These are phyloP conservation scores for Sciurus vulgaris DNA, from an alignment of 2,797 vertebrate species.

Conservation along the genomic window DNA sequence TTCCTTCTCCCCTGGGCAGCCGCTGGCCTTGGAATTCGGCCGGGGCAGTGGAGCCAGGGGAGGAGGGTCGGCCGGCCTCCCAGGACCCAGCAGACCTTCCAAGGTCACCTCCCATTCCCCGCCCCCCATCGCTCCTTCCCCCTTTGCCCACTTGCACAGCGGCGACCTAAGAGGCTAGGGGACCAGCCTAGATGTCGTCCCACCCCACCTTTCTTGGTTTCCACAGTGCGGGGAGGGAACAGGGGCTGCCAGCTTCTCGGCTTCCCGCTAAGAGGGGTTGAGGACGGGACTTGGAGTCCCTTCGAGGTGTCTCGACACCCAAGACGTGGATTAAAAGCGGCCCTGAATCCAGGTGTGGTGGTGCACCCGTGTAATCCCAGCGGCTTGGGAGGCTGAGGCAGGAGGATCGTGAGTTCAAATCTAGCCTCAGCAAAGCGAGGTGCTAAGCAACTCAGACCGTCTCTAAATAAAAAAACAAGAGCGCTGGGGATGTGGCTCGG, in stretches of 20 bases:
- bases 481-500: too few species aligned
- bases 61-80: not conserved
- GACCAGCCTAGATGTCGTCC: not conserved
- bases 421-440: too few species aligned
- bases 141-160: not conserved
- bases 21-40: constrained; percentile 53
- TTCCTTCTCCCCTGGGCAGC: constrained; percentile 32
- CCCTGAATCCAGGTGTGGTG: too few species aligned
- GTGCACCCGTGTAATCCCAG: too few species aligned
- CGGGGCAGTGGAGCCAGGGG: not conserved
- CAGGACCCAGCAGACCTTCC: not conserved
- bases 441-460: too few species aligned
- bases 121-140: not conserved
- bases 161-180: not conserved
- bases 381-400: too few species aligned
- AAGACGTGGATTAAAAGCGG: not conserved
- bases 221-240: not conserved
- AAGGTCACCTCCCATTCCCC: not conserved
- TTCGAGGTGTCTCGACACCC: not conserved
- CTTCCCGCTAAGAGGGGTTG: not conserved
- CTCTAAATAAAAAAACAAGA: too few species aligned
- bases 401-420: too few species aligned
- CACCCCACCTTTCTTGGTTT: not conserved
- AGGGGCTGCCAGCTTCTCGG: not conserved
- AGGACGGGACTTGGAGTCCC: not conserved